Conservation (phyloP, 2,888 invertebrate genomes). For the Dryococelus australis region DNA sequence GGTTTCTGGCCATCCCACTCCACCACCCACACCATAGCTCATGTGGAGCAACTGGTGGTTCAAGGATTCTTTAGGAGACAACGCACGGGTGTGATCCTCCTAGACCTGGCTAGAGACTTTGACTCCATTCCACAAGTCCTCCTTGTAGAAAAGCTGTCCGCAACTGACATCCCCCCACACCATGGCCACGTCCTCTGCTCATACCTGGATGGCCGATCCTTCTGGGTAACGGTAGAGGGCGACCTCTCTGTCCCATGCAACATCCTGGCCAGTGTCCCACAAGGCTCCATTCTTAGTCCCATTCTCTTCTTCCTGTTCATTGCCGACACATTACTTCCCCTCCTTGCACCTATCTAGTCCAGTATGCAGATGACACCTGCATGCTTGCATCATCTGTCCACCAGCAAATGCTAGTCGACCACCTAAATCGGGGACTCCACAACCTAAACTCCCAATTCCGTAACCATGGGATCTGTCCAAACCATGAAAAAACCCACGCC, state of each 20-base stretch:
- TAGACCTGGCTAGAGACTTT: not conserved
- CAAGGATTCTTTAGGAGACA: not conserved
- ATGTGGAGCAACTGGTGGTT: not conserved
- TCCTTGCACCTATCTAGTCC: too few relatives aligned
- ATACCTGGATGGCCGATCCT: not conserved
- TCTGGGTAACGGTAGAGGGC: not conserved
- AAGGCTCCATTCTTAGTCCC: not conserved
- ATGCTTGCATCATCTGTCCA: too few relatives aligned
- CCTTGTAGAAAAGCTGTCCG: not conserved
- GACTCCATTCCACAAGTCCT: not conserved
- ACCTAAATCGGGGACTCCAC: not conserved
- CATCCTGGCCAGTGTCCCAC: not conserved
- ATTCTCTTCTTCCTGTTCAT: not conserved
- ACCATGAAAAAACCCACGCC: not conserved
- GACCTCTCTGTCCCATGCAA: not conserved
- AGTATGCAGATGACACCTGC: too few relatives aligned
- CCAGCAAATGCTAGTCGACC: not conserved
- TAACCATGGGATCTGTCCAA: not conserved
- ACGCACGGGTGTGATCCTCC: not conserved
- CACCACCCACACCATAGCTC: not conserved
- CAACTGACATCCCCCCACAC: not conserved
- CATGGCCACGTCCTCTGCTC: not conserved
- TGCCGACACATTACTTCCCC: too few relatives aligned
- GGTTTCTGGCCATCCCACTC: not conserved
- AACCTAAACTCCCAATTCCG: not conserved